Base-by-base conservation (phyloP, 2,797 vertebrate species). In the Pseudocheirus occidentalis region DNA sequence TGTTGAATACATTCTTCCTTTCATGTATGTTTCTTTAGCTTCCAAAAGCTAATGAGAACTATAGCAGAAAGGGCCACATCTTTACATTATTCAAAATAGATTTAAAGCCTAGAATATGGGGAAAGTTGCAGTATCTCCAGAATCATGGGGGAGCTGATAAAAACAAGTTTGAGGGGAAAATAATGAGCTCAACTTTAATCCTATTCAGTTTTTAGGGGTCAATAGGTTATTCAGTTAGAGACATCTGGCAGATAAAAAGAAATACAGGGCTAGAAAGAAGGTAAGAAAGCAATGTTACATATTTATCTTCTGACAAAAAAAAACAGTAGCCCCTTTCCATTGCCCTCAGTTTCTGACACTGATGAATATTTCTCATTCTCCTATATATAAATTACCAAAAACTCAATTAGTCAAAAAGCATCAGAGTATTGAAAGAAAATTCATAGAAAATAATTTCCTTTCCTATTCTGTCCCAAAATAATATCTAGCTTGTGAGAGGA, bases 381-480 rank as follows among this genome's bases (percentile, higher is more conserved):
- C 81, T 40, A 90, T 14, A 57, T 40, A 57, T 34, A 95, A 96
- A 89, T 16, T 57, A 46, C 55, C 91, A 54, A 97, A 94, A 29
- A 57, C 54, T 91, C 57, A 66, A n/a, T 9, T 73, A 62, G 50
- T 92, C 90, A 93, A 94, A 91, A 90, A 28, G n/a, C 54, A 91
- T 21, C 40, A 34, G 95, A 97, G 91, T 66, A 92, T 0, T 56
- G n/a, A 90, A 81, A 92, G n/a, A 93, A 94, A 90, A 95, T 10
- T 5, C 24, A 94, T 4, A 6, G 24, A 93, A 95, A 93, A 90
- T 93, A 28, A 89, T 89, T 96, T 93, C 62, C 94, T 93, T 92
- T 13, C 11, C 6, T 92, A 93, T 92, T 95, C 90, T 90, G 94
- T 95, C 94, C 50, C 96, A 90, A 94, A 95, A 56, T 94, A 95